These are phyloP conservation scores for Mesorhabditis spiculigera DNA, from an alignment of 2,888 invertebrate species.

Conservation along the genomic window DNA sequence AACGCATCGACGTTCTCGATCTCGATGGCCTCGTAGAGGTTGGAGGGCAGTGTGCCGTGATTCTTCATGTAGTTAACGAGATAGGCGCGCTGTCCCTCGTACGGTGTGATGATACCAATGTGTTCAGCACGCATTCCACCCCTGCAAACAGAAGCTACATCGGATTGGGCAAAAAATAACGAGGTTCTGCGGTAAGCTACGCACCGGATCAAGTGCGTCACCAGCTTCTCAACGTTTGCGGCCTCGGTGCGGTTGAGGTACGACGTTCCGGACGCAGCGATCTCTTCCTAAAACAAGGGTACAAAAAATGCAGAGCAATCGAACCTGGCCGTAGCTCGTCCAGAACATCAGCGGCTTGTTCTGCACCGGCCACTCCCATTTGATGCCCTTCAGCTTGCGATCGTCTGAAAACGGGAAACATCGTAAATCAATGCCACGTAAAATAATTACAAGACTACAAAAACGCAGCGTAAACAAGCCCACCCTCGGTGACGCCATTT, in stretches of 20 bases:
- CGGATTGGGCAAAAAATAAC: no score
- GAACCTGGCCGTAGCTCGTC: conserved; percentile 80
- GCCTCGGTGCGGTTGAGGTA: conserved; percentile 97
- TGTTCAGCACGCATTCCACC: conserved; percentile 94
- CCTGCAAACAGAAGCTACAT: conserved; percentile 65
- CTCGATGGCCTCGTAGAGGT: conserved; percentile 90
- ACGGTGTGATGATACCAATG: conserved; percentile 93
- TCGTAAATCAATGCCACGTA: neutral
- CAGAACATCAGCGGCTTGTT: conserved; percentile 99
- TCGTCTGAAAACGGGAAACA: conserved; percentile 69
- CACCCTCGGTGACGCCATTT: conserved; percentile 89
- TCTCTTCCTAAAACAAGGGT: conserved; percentile 74
- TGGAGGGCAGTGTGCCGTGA: conserved; percentile 91
- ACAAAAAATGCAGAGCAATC: conserved; percentile 17
- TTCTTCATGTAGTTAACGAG: conserved; percentile 97
- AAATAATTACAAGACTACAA: no score
- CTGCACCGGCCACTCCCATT: conserved; percentile 94
- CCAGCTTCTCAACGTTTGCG: conserved; percentile 94
- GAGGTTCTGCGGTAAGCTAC: neutral
- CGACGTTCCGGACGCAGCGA: conserved; percentile 95
- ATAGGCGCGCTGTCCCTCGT: conserved; percentile 92
- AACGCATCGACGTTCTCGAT: conserved; percentile 99
- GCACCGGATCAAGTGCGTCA: conserved; percentile 69
- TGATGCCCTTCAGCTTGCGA: conserved; percentile 79
- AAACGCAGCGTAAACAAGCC: conserved; percentile 15